Base-by-base conservation (phyloP, 2,797 vertebrate genomes). In the Dallia pectoralis region DNA sequence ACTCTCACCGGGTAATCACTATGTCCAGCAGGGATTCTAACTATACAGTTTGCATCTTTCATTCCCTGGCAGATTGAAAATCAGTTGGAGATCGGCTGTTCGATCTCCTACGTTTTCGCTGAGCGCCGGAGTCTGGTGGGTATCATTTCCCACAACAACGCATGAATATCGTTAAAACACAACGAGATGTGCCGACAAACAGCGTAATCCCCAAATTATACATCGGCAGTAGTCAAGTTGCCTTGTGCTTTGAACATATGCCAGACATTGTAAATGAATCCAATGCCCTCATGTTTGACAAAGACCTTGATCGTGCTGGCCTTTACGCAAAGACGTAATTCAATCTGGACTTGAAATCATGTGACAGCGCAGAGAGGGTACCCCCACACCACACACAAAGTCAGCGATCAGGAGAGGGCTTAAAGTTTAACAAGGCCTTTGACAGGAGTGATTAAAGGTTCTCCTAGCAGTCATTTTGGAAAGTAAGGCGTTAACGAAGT, bases 81-180 rank as follows among this genome's bases (percentile, higher is more conserved):
- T 77, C 90, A 91, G 76, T 72, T 88, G 74, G 79, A 87, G 76
- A 82, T 85, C 80, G 82, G 88, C 48, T 91, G 89, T 71, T 81
- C 76, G 61, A 84, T 91, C 36, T 81, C 67, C 15, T 90, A 88
- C 67, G 73, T 40, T 0, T 91, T 90, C 53, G 87, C 76, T 19
- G 84, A 90, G 63, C 86, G 48, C 32, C 77, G 82, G 14, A 81
- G 76, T 77, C 69, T 91, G 90, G 90, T 90, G 81, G 69, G 88
- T 66, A 40, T 16, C 47, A 44, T 33, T 59, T 19, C 44, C 5
- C 33, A 30, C 15, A 51, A 14, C 51, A 63, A 44, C 40, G 14
- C 11, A 30, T 74, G 22, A 48, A 56, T 62, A 30, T 30, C 22
- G 67, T 48, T 14, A 68, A 16, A 44, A 66, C 18, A 44, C 33